These are phyloP conservation scores for Formica aserva DNA, from an alignment of 2,888 invertebrate species.

Conservation along the genomic window DNA sequence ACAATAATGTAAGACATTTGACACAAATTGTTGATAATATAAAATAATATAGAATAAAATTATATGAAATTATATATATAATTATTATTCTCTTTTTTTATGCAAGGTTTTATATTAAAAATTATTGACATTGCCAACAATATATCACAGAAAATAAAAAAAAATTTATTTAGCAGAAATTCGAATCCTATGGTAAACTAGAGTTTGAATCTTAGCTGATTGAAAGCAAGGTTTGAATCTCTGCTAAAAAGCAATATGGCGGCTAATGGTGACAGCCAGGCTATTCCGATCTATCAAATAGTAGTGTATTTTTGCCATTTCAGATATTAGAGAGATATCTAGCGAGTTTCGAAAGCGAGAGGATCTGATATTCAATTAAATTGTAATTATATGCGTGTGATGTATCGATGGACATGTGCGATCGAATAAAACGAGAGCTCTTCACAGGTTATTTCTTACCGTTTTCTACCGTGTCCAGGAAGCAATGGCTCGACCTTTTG, in stretches of 20 bases:
- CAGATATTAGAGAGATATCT: neutral
- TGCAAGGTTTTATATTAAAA: neutral
- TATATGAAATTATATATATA: slow-evolving; percentile 18
- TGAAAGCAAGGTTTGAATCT: neutral
- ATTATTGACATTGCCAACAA: slow-evolving; percentile 31
- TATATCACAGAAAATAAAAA: neutral
- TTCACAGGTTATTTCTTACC: neutral
- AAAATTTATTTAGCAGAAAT: neutral
- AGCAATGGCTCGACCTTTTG: slow-evolving; percentile 79
- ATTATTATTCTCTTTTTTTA: neutral
- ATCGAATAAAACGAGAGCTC: slow-evolving; percentile 14
- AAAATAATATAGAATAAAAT: slow-evolving; percentile 8
- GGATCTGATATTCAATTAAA: neutral
- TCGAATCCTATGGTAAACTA: neutral
- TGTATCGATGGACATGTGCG: slow-evolving; percentile 12
- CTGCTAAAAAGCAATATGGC: neutral
- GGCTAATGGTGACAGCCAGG: neutral
- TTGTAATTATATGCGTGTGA: neutral
- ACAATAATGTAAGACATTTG: neutral
- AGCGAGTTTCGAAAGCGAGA: neutral
- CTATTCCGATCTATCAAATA: slow-evolving; percentile 30
- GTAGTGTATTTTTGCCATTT: neutral
- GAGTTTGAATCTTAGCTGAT: neutral
- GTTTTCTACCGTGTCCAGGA: neutral
- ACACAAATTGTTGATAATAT: slow-evolving; percentile 52